Conservation (phyloP, 2,113 vertebrate genomes). For the Procavia capensis region DNA sequence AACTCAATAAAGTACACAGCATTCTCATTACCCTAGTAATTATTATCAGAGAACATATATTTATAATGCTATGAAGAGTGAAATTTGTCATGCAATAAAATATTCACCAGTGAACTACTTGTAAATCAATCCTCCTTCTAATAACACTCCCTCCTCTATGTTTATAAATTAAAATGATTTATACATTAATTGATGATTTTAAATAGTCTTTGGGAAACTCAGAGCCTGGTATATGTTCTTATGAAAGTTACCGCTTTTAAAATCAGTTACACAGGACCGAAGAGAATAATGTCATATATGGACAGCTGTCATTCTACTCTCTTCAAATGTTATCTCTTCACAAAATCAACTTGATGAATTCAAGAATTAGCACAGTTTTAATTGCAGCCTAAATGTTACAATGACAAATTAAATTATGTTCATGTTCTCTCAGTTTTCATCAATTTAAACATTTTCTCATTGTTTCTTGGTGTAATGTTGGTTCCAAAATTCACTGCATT, state of each 20-base stretch:
- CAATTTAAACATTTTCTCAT: not conserved
- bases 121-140: slow-evolving; percentile 15
- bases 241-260: not conserved
- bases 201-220: not conserved
- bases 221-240: not conserved
- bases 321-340: not conserved
- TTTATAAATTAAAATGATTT: not conserved
- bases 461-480: not conserved
- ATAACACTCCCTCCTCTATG: not conserved
- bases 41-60: slow-evolving; percentile 47
- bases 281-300: not conserved
- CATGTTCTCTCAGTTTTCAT: not conserved
- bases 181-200: not conserved
- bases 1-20: slow-evolving; percentile 55
- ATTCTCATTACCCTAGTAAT: slow-evolving; percentile 72
- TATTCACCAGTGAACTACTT: slow-evolving; percentile 52
- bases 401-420: not conserved
- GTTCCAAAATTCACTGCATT: not conserved
- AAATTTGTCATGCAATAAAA: slow-evolving; percentile 62
- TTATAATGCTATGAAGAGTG: slow-evolving; percentile 55
- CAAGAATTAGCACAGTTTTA: not conserved
- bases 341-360: not conserved
- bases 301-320: not conserved
- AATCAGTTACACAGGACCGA: not conserved
- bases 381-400: not conserved